phyloP scores from a whole-genome alignment of 2,888 invertebrate genomes.

The Germaria angustata region DNA sequence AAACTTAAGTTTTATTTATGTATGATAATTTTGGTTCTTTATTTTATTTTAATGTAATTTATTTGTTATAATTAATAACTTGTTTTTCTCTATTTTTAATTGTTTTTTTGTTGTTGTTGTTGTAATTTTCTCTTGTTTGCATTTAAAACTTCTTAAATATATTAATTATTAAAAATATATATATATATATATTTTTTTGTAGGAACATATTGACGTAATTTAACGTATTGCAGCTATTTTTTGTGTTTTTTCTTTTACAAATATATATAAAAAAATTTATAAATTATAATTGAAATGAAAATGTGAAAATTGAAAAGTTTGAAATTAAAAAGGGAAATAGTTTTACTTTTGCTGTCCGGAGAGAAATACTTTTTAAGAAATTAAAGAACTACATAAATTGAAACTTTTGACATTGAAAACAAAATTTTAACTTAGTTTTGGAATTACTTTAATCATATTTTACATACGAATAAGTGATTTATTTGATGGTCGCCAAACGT shows the following conservation, averaged over 20 bases:
- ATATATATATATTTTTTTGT: constrained; percentile 76
- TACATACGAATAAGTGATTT: too few relatives aligned
- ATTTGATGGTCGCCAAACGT: too few relatives aligned
- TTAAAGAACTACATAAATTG: background rate
- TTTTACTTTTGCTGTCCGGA: background rate
- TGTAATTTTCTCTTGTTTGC: background rate
- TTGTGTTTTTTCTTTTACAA: constrained; percentile 63
- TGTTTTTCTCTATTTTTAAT: constrained; percentile 54
- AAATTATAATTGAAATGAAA: constrained; percentile 49
- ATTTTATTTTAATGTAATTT: constrained; percentile 57
- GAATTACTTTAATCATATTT: too few relatives aligned
- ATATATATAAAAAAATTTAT: constrained; percentile 10
- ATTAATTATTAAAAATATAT: constrained; percentile 69
- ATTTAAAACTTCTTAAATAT: constrained; percentile 60
- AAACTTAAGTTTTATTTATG: constrained; percentile 48
- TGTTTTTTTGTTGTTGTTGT: constrained; percentile 51
- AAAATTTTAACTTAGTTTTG: background rate
- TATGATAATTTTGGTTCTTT: constrained; percentile 66
- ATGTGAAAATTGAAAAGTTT: background rate
- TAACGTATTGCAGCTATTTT: constrained; percentile 80
- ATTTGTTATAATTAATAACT: constrained; percentile 65
- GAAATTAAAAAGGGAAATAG: too few relatives aligned
- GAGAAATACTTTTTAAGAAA: background rate
- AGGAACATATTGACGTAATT: constrained; percentile 81
- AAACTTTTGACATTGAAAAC: background rate